phyloP scores from a whole-genome alignment of 1,140 invertebrate species.

The Aethina tumida region DNA sequence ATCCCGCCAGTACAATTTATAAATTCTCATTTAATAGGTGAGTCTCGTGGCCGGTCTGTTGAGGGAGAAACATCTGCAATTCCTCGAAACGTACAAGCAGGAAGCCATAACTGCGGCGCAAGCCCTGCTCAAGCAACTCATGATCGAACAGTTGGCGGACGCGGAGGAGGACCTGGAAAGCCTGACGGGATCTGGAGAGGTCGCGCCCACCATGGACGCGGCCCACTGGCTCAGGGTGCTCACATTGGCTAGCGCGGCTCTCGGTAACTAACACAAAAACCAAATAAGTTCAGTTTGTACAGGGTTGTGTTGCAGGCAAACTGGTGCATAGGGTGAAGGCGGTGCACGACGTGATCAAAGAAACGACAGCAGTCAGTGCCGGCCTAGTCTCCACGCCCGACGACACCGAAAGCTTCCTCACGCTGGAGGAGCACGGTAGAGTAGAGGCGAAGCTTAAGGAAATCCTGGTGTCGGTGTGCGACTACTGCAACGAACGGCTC shows the following conservation, averaged over 20 bases:
- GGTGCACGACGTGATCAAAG: slow-evolving; percentile 62
- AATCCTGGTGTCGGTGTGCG: slow-evolving; percentile 68
- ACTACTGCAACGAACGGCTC: slow-evolving; percentile 86
- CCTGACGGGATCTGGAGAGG: slow-evolving; percentile 57
- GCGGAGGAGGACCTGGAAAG: slow-evolving; percentile 54
- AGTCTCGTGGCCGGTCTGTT: slow-evolving; percentile 84
- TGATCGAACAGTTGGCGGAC: slow-evolving; percentile 66
- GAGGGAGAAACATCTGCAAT: slow-evolving; percentile 74
- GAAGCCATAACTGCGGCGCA: slow-evolving; percentile 84
- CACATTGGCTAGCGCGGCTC: slow-evolving; percentile 58
- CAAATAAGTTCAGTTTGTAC: background rate
- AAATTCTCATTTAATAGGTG: too few species aligned
- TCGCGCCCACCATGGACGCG: slow-evolving; percentile 52
- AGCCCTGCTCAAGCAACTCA: slow-evolving; percentile 79
- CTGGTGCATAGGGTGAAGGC: slow-evolving; percentile 53
- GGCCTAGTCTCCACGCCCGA: slow-evolving; percentile 29
- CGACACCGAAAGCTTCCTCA: slow-evolving; percentile 53
- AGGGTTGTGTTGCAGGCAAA: slow-evolving; percentile 27
- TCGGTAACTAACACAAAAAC: slow-evolving; percentile 33
- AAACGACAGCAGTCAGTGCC: slow-evolving; percentile 50
- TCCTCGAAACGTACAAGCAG: slow-evolving; percentile 80
- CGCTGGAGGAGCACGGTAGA: slow-evolving; percentile 54
- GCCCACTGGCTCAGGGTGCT: slow-evolving; percentile 73
- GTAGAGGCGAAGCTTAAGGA: slow-evolving; percentile 63
- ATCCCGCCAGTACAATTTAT: too few species aligned